These are phyloP conservation scores for Philypnodon macrostomus DNA, from an alignment of 2,797 vertebrate genomes.

Conservation along the genomic window DNA sequence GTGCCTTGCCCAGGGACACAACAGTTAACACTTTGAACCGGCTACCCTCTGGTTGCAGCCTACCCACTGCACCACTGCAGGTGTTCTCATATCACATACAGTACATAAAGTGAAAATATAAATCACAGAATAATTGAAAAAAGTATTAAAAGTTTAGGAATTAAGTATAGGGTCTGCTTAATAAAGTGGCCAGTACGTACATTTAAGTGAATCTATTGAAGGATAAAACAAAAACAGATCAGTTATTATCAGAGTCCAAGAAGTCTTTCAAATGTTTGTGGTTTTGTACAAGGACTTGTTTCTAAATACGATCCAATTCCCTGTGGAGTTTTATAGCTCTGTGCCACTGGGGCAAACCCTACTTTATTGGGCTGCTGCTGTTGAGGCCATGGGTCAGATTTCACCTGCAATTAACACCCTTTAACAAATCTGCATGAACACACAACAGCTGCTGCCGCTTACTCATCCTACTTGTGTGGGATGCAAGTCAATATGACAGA, in stretches of 20 bases:
- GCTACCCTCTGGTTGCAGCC: too few species aligned
- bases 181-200: too few species aligned
- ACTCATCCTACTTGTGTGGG: conserved; percentile 54
- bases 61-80: too few species aligned
- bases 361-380: conserved; percentile 58
- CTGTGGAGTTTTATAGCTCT: conserved; percentile 43
- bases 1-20: too few species aligned
- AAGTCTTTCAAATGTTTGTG: conserved; percentile 5
- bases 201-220: too few species aligned
- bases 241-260: conserved; percentile 6
- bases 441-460: conserved; percentile 53
- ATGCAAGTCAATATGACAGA: conserved; percentile 43
- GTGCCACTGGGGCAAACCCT: conserved; percentile 34
- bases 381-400: conserved; percentile 44
- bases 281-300: conserved; percentile 4
- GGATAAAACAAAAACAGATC: conserved; percentile 6
- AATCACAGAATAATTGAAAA: too few species aligned
- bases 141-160: too few species aligned
- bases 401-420: conserved; percentile 58
- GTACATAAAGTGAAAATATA: too few species aligned
- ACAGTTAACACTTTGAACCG: too few species aligned
- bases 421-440: conserved; percentile 12
- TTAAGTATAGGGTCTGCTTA: too few species aligned
- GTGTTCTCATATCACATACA: too few species aligned
- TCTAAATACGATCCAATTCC: too few species aligned